Evolutionary conservation across 2,113 vertebrate species (phyloP).

Genomic region (Eulemur macaco): DNA sequence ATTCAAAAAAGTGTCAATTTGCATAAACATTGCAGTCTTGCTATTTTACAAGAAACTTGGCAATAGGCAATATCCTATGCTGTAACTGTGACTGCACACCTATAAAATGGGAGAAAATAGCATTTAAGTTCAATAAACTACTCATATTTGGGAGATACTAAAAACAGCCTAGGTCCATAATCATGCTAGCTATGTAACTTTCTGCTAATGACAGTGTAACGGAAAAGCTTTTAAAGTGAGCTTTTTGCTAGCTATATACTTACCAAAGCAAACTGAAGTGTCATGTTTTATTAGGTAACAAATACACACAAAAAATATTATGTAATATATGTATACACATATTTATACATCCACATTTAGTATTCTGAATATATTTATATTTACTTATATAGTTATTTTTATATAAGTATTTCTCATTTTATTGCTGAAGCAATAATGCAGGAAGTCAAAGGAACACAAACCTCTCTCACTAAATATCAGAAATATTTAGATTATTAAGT

Average conservation of each 20-base stretch:
- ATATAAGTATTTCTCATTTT: slow-evolving; percentile 10
- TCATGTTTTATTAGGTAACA: not conserved
- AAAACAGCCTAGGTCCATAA: slow-evolving; percentile 18
- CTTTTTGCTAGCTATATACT: not conserved
- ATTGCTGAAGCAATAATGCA: slow-evolving; percentile 7
- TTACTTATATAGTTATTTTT: not conserved
- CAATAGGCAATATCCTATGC: not conserved
- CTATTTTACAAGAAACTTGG: slow-evolving; percentile 51
- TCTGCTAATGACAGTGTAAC: not conserved
- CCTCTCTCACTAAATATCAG: not conserved
- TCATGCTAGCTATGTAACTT: not conserved
- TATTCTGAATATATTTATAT: not conserved
- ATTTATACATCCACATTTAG: not conserved
- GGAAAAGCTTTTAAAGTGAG: slow-evolving; percentile 35
- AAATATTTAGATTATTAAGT: not conserved
- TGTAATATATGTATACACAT: not conserved
- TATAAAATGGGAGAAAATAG: slow-evolving; percentile 34
- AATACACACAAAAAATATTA: slow-evolving; percentile 34
- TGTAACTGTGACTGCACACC: not conserved
- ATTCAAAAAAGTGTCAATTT: slow-evolving; percentile 57
- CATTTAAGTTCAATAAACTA: slow-evolving; percentile 34
- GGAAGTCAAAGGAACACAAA: not conserved
- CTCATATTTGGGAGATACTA: slow-evolving; percentile 37
- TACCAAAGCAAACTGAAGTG: not conserved
- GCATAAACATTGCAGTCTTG: slow-evolving; percentile 54